Percentiles rank a stretch among this genome's conserved stretches.
Evolutionary conservation across 2,888 invertebrate species (phyloP).

Genomic region (Ormyrus pomaceus): DNA sequence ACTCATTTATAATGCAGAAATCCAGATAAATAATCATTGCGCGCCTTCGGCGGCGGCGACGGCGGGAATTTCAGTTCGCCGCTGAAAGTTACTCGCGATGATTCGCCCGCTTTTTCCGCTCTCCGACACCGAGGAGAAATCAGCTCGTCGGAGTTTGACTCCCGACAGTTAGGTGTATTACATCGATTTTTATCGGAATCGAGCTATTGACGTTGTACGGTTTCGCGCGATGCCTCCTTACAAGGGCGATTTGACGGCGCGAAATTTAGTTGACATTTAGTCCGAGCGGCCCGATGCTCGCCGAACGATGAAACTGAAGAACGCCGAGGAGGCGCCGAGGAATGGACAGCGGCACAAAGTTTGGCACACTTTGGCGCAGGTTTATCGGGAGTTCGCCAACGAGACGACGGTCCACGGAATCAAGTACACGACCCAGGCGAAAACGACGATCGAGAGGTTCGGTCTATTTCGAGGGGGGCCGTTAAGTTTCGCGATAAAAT

Average conservation of each 20-base stretch:
- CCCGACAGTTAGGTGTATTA: too few species aligned
- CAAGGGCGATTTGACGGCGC: background rate
- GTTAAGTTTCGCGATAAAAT: too few species aligned
- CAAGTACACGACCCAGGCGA: constrained; percentile 64
- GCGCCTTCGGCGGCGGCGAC: too few species aligned
- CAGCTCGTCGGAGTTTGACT: background rate
- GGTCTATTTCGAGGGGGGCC: too few species aligned
- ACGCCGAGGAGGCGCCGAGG: background rate
- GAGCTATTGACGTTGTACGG: too few species aligned
- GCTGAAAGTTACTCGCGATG: too few species aligned
- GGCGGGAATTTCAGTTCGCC: too few species aligned
- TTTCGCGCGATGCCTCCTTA: background rate
- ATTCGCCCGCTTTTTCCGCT: too few species aligned
- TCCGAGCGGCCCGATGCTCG: too few species aligned
- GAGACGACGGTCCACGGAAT: constrained; percentile 65
- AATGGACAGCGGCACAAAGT: constrained; percentile 10
- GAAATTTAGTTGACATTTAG: constrained; percentile 33
- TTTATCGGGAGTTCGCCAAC: constrained; percentile 62
- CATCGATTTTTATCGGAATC: too few species aligned
- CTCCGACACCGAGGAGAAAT: too few species aligned
- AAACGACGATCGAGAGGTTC: constrained; percentile 60
- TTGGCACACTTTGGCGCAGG: constrained; percentile 58
- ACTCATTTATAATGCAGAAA: constrained; percentile 46
- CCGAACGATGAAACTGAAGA: constrained; percentile 15
- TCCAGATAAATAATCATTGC: constrained; percentile 31